A percentile compares a stretch with the other conserved stretches of the same genome.
Conservation (phyloP, 2,888 invertebrate species). For the Bombyx huttoni region DNA sequence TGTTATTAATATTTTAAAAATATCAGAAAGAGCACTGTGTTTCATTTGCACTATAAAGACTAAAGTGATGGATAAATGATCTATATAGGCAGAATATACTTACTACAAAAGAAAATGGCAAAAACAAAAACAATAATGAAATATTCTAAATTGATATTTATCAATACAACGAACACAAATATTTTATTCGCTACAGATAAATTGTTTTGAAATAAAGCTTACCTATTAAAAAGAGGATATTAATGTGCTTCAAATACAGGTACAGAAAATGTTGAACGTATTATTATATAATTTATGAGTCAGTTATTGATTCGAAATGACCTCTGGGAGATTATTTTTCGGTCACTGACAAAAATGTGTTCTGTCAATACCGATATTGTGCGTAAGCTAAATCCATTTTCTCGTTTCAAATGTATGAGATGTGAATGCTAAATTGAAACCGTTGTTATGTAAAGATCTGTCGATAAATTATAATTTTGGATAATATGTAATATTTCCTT, state of each 20-base stretch:
- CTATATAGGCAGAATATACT: background rate
- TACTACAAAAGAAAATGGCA: background rate
- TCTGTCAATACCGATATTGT: background rate
- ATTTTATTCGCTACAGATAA: background rate
- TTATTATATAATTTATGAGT: background rate
- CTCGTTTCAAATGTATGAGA: background rate
- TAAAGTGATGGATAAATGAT: background rate
- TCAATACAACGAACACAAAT: background rate
- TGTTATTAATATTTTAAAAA: background rate
- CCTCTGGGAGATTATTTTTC: background rate
- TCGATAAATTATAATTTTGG: background rate
- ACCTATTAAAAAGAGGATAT: background rate
- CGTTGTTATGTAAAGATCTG: background rate
- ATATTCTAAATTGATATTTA: background rate
- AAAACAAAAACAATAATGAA: background rate
- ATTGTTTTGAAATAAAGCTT: conserved; percentile 13
- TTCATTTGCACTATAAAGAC: background rate
- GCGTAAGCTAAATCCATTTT: background rate
- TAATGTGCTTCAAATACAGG: background rate
- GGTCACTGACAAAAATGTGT: background rate
- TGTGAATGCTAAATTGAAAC: background rate
- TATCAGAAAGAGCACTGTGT: background rate
- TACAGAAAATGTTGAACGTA: background rate
- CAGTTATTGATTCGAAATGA: background rate
- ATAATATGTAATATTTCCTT: background rate